A percentile compares a stretch with the other conserved stretches of the same genome.
phyloP scores from a whole-genome alignment of 2,888 invertebrate species.

The Lacanobia wlatinum region DNA sequence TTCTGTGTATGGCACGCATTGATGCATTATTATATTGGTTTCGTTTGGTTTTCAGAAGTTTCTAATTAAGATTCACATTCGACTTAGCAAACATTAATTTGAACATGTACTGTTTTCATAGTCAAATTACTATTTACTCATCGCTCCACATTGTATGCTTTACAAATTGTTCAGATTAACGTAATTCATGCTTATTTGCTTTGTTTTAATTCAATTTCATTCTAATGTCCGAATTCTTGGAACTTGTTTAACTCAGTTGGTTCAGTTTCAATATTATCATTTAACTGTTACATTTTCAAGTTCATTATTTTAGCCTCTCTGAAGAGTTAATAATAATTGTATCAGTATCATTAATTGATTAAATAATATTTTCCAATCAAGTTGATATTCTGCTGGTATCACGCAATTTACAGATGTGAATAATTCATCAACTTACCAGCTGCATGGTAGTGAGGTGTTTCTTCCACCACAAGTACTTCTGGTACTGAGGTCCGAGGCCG shows the following conservation, averaged over 20 bases:
- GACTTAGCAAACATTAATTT: not conserved
- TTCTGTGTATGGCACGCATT: not conserved
- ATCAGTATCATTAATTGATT: not conserved
- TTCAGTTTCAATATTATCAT: not conserved
- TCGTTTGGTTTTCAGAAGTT: not conserved
- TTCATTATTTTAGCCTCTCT: no score
- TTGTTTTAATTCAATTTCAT: conserved; percentile 17
- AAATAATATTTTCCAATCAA: not conserved
- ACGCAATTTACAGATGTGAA: not conserved
- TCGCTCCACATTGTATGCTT: not conserved
- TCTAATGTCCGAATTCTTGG: not conserved
- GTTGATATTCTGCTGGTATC: not conserved
- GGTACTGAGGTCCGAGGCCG: conserved; percentile 96
- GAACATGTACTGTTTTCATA: not conserved
- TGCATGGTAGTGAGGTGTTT: conserved; percentile 97
- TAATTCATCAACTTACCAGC: conserved; percentile 90
- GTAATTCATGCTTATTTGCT: conserved; percentile 7
- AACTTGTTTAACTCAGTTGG: not conserved
- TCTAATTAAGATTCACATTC: not conserved
- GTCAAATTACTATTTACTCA: not conserved
- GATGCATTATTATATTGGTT: not conserved
- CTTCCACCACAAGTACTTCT: conserved; percentile 98
- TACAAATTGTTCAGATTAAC: conserved; percentile 14
- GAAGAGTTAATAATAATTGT: not conserved
- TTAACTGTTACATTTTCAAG: no score